Evolutionary conservation across 1,140 invertebrate species (phyloP), one percentile per base, ranked within the genome.

Genomic region (Akabosia matsudoensis): DNA sequence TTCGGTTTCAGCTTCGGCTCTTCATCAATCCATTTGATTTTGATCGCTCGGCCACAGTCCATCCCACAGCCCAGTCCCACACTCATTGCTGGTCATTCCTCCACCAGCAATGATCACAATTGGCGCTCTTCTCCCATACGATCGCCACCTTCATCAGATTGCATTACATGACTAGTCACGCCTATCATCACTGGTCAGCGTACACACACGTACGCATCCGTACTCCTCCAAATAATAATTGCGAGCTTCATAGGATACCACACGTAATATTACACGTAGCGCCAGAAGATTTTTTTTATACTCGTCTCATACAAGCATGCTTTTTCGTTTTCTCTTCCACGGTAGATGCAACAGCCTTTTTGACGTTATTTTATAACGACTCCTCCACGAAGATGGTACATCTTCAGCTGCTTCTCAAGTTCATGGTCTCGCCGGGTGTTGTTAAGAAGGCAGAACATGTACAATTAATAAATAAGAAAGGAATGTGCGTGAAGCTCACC

Each of bases 1-100:
- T 51, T 52, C 71, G 76, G 61, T 77, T 77, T 61, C 51, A 33
- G 3, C 54, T n/a, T 16, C 54, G 24, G 54, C 37, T 18, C 37
- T 45, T 45, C 37, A 7, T 45, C 7, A 10, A 45, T 45, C 18
- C 18, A 10, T 18, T 18, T 45, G 7, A 7, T 45, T n/a, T n/a
- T n/a, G n/a, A n/a, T n/a, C n/a, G n/a, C n/a, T n/a, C n/a, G n/a
- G n/a, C n/a, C n/a, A n/a, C n/a, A n/a, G n/a, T n/a, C n/a, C n/a
- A n/a, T n/a, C n/a, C n/a, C n/a, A n/a, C n/a, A n/a, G n/a, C n/a
- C n/a, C n/a, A n/a, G n/a, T n/a, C n/a, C n/a, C n/a, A n/a, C n/a
- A n/a, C n/a, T n/a, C n/a, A n/a, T n/a, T n/a, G n/a, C n/a, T n/a
- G n/a, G n/a, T n/a, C n/a, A n/a, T n/a, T n/a, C n/a, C n/a, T n/a